Percentiles rank a stretch among this genome's conserved stretches.
These are phyloP conservation scores for Typhlomys cinereus DNA, from an alignment of 2,113 vertebrate genomes.

Conservation along the genomic window DNA sequence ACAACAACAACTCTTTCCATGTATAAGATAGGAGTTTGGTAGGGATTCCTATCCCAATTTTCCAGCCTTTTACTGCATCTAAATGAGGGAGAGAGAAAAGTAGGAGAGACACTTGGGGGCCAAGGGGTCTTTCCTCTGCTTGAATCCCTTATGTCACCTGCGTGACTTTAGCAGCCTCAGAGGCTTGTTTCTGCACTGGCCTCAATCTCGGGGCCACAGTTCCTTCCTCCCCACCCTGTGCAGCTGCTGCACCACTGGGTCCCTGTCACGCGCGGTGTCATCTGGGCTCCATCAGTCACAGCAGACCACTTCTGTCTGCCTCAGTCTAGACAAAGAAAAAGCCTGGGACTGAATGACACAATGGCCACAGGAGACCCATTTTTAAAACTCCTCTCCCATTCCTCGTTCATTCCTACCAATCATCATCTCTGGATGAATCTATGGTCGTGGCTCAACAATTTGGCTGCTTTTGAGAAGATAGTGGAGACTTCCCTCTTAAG, in stretches of 20 bases:
- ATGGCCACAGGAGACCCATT: background rate
- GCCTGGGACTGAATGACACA: background rate
- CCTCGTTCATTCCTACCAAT: background rate
- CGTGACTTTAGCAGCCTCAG: background rate
- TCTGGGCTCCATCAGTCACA: slow-evolving; percentile 17
- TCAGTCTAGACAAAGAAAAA: slow-evolving; percentile 12
- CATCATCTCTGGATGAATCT: slow-evolving; percentile 21
- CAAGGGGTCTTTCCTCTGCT: background rate
- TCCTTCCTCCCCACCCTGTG: background rate
- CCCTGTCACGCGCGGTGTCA: background rate
- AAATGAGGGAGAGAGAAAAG: slow-evolving; percentile 3
- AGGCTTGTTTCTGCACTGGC: background rate
- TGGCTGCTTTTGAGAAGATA: slow-evolving; percentile 44
- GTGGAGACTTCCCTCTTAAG: background rate
- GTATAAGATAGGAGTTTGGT: background rate
- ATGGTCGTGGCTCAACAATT: background rate
- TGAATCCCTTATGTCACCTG: background rate
- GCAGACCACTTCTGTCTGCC: background rate
- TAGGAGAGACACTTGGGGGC: background rate
- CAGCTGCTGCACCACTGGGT: background rate
- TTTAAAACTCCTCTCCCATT: background rate
- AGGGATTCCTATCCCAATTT: background rate
- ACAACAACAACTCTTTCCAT: background rate
- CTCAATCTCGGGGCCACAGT: accelerated
- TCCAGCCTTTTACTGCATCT: background rate